A percentile compares a stretch with the other conserved stretches of the same genome.
phyloP scores from a whole-genome alignment of 2,888 invertebrate species.

The Agrochola lota region DNA sequence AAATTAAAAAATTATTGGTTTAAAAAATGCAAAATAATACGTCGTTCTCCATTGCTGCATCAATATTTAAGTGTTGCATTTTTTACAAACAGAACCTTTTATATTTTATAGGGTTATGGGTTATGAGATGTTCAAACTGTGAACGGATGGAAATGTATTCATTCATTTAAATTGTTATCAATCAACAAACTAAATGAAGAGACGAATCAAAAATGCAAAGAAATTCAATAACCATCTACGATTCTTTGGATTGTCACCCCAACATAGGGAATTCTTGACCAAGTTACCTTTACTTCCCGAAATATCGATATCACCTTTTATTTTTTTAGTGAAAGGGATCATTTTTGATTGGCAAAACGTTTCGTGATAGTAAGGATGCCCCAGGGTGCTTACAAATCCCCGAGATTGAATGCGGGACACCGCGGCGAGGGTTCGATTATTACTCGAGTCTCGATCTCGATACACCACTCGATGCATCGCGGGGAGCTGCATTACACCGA shows the following conservation, averaged over 20 bases:
- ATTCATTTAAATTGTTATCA: slow-evolving; percentile 72
- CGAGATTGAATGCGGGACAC: slow-evolving; percentile 86
- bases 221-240: slow-evolving; percentile 87
- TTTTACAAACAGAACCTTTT: not conserved
- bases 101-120: not conserved
- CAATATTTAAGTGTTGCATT: too few relatives aligned
- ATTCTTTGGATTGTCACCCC: slow-evolving; percentile 88
- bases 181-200: slow-evolving; percentile 80
- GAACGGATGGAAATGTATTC: slow-evolving; percentile 30
- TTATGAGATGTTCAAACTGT: not conserved
- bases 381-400: slow-evolving; percentile 81
- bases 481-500: slow-evolving; percentile 83
- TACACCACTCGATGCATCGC: slow-evolving; percentile 86
- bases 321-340: slow-evolving; percentile 63
- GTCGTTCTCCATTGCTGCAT: not conserved
- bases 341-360: slow-evolving; percentile 66
- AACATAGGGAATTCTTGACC: slow-evolving; percentile 76
- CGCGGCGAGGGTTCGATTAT: slow-evolving; percentile 85
- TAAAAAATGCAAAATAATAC: not conserved
- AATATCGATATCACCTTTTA: slow-evolving; percentile 57
- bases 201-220: slow-evolving; percentile 87
- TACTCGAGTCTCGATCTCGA: slow-evolving; percentile 85
- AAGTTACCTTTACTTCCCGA: slow-evolving; percentile 46
- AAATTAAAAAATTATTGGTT: not conserved
- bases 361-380: slow-evolving; percentile 60